Base-by-base conservation (phyloP, 2,113 vertebrate genomes). In the Chloropsis hardwickii region DNA sequence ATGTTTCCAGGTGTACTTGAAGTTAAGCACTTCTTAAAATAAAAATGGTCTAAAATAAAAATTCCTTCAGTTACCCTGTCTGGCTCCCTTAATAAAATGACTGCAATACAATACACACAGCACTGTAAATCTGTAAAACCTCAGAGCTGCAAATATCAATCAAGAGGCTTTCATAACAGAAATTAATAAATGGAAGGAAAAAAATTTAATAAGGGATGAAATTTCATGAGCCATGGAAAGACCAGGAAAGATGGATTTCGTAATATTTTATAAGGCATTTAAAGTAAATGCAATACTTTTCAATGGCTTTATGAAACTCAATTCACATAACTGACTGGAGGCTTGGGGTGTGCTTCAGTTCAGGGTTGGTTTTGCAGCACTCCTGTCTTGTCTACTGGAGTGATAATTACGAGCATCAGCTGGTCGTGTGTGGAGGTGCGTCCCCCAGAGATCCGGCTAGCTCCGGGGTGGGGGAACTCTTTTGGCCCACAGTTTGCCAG, bases 21-120 rank as follows among this genome's bases (percentile, higher is more conserved):
- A 73, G 40, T 88, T 95, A 44, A 92, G 67, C 64, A 81, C 35
- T 86, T 96, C 53, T 62, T 5, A 86, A 94, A 97, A 93, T 86
- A 80, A 90, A 89, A 90, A 88, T n/a, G 40, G 64, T 67, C 47
- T 82, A 90, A 64, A 83, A 92, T 72, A 92, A 90, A 74, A 53
- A 84, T 92, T 88, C 86, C n/a, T 81, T 86, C 64, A 92, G 82
- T 66, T 91, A 82, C 19, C 45, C 28, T 73, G 58, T 80, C 66
- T 86, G 64, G 18, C 44, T 80, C 28, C 37, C 56, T 90, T 77
- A 78, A 76, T 51, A 48, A 82, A 88, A 70, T 42, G 15, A 50
- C 85, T 74, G 51, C 85, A 71, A 35, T 81, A 50, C 45, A 87
- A 66, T 28, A 40, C 50, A 44, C 42, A 53, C 8, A 78, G 76